Evolutionary conservation across 2,888 invertebrate genomes (phyloP), one percentile per base, ranked within the genome.

Genomic region (Heteromurus nitidus): DNA sequence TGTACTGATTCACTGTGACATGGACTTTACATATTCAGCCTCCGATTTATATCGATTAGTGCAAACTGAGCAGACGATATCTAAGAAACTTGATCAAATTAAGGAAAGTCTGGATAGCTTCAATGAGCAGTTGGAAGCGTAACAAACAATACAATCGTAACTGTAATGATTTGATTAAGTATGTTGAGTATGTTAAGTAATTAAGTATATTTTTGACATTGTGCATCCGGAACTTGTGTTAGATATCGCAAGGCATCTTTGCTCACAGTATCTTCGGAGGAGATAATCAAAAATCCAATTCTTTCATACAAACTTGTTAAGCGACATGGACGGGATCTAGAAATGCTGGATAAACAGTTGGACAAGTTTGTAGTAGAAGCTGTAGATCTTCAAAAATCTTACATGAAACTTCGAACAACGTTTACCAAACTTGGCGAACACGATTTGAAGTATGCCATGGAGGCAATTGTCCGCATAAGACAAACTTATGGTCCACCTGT

Each of bases 401-500:
- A 70, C 24, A 11, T 24, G 1, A 80, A 80, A 60, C 16, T n/a
- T 18, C 65, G 80, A 18, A 28, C 67, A 0, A 28, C 77, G 3
- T 72, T 80, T 24, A 67, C 67, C 7, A 80, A 58, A 11, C 84
- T 81, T 1, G 24, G 7, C 9, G 24, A 65, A 5, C 13, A 22
- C 0, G 79, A 81, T 30, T 18, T 81, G 18, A 62, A 74, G 18
- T 30, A 79, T 7, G 76, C 84, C 3, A 75, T 79, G 62, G 65
- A 64, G 18, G 70, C 68, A 13, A 65, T 83, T 28, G 24, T 84
- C 3, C 26, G 84, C n/a, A 26, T 84, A 22, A 69, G 83, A 16
- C 82, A 84, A 79, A 80, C 75, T 5, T 84, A 82, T 30, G 70
- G 83, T 22, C 31, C 83, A 0, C 20, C 44, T 11, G 62, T 82